Percentiles rank a stretch among this genome's conserved stretches.
phyloP scores from a whole-genome alignment of 2,888 invertebrate species.

The Furcula furcula region DNA sequence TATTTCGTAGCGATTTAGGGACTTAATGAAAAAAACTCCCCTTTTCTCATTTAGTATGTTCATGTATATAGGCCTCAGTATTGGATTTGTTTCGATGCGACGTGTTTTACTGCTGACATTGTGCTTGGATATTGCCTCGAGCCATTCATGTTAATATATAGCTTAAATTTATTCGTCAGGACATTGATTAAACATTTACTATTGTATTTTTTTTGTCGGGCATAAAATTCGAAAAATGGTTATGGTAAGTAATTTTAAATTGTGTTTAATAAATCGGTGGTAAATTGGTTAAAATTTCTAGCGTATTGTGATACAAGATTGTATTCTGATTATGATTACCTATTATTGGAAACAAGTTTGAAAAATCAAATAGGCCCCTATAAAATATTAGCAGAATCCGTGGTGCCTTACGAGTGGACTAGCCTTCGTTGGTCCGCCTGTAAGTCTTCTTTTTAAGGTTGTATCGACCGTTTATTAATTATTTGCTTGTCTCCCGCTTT shows the following conservation, averaged over 20 bases:
- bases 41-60: slow-evolving; percentile 48
- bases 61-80: slow-evolving; percentile 28
- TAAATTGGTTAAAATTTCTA: too few relatives aligned
- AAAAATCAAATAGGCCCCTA: too few relatives aligned
- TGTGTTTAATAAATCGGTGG: too few relatives aligned
- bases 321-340: too few relatives aligned
- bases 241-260: neutral
- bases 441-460: too few relatives aligned
- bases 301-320: too few relatives aligned
- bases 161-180: slow-evolving; percentile 6
- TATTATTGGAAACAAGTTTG: too few relatives aligned
- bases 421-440: too few relatives aligned
- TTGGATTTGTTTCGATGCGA: slow-evolving; percentile 28
- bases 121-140: slow-evolving; percentile 9
- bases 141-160: slow-evolving; percentile 16
- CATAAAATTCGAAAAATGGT: neutral
- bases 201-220: neutral
- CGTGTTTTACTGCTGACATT: slow-evolving; percentile 26
- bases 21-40: slow-evolving; percentile 58
- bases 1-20: slow-evolving; percentile 60
- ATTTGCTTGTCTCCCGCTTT: too few relatives aligned
- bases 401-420: too few relatives aligned
- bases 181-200: neutral
- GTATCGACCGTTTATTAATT: too few relatives aligned
- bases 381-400: too few relatives aligned